Percentiles rank a stretch among this genome's conserved stretches.
These are phyloP conservation scores for Eulemur macaco DNA, from an alignment of 2,113 vertebrate genomes.

Conservation along the genomic window DNA sequence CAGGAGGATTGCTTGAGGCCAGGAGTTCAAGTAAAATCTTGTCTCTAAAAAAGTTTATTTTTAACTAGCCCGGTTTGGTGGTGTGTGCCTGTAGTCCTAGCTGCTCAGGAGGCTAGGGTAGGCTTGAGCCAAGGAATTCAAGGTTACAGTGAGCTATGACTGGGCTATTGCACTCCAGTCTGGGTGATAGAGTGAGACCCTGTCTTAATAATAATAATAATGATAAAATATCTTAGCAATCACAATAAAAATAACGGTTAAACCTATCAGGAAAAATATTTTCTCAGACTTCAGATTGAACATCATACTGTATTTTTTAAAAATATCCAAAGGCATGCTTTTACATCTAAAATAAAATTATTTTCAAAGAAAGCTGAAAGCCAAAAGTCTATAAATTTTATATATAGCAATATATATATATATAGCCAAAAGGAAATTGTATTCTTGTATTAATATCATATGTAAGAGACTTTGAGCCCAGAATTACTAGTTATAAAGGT, in stretches of 20 bases:
- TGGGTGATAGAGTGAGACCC: too few relatives aligned
- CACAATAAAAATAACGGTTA: conserved; percentile 1
- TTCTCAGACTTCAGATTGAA: conserved; percentile 19
- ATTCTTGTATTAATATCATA: conserved; percentile 3
- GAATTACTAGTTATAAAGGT: neutral
- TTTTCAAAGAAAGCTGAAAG: conserved; percentile 24
- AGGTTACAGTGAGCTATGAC: too few relatives aligned
- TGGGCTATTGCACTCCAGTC: too few relatives aligned
- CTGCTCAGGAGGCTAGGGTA: too few relatives aligned
- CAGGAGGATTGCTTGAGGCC: too few relatives aligned
- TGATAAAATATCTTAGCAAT: neutral
- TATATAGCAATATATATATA: neutral
- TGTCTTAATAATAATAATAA: too few relatives aligned
- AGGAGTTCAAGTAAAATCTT: too few relatives aligned
- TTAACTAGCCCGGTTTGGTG: too few relatives aligned
- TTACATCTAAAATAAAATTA: conserved; percentile 8
- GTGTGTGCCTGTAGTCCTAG: too few relatives aligned
- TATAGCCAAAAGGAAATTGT: neutral
- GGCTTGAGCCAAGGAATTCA: too few relatives aligned
- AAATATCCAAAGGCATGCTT: neutral
- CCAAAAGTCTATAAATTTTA: neutral
- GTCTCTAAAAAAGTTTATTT: too few relatives aligned
- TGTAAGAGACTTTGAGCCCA: neutral
- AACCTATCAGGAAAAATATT: neutral
- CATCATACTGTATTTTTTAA: neutral